Conservation (phyloP, 2,113 vertebrate genomes). For the Aix galericulata region DNA sequence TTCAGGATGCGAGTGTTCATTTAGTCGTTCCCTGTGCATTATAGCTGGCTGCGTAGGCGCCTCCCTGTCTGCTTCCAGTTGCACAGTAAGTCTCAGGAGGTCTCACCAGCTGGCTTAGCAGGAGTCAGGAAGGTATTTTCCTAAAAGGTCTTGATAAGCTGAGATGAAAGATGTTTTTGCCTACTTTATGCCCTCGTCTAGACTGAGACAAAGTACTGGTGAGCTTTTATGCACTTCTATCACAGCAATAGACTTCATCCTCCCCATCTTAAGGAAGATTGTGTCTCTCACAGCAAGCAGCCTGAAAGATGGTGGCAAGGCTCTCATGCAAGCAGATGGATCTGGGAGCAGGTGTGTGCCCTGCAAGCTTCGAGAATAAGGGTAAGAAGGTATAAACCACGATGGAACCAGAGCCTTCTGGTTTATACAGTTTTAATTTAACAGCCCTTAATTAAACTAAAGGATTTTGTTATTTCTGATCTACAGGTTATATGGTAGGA, state of each 20-base stretch:
- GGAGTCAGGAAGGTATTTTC: not conserved
- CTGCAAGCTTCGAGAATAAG: not conserved
- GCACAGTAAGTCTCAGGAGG: not conserved
- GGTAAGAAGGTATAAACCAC: not conserved
- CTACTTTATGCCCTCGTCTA: rapidly evolving
- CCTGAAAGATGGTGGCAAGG: not conserved
- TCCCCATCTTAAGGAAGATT: not conserved
- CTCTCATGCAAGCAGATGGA: not conserved
- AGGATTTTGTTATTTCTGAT: not conserved
- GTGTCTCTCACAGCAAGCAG: not conserved
- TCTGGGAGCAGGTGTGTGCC: not conserved
- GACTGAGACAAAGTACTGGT: rapidly evolving
- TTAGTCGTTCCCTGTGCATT: rapidly evolving
- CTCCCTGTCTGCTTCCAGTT: rapidly evolving
- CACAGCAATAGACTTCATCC: not conserved
- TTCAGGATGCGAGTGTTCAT: not conserved
- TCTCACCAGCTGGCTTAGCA: not conserved
- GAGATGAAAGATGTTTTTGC: not conserved
- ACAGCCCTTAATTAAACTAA: not conserved
- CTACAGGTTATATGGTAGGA: rapidly evolving
- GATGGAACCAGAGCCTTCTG: not conserved
- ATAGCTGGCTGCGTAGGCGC: rapidly evolving
- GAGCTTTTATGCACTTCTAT: rapidly evolving
- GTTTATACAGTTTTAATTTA: not conserved
- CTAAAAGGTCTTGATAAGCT: rapidly evolving